phyloP scores from a whole-genome alignment of 2,888 invertebrate genomes.

The Icerya purchasi region DNA sequence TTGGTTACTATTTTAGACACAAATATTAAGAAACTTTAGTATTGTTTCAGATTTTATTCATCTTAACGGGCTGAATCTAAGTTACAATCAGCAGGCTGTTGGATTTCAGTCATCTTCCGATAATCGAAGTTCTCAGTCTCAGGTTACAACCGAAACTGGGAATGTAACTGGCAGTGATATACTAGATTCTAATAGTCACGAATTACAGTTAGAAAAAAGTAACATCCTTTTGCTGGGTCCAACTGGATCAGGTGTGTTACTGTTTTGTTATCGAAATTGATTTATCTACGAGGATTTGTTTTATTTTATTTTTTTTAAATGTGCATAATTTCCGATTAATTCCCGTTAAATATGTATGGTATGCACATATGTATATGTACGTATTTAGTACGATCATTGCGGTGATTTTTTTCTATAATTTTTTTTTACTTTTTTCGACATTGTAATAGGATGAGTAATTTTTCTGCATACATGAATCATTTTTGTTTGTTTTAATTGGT shows the following conservation, averaged over 20 bases:
- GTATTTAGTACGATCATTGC: background rate
- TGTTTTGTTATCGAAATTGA: background rate
- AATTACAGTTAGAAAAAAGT: constrained; percentile 77
- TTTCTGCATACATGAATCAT: too few relatives aligned
- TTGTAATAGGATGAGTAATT: too few relatives aligned
- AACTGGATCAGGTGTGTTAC: constrained; percentile 60
- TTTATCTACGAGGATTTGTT: too few relatives aligned
- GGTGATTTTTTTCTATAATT: background rate
- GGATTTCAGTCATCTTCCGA: constrained; percentile 27
- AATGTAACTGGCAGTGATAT: constrained; percentile 34
- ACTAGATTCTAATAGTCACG: constrained; percentile 57
- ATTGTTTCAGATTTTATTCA: constrained; percentile 51
- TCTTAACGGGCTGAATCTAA: constrained; percentile 53
- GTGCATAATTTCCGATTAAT: too few relatives aligned
- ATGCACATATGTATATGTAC: background rate
- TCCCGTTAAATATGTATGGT: too few relatives aligned
- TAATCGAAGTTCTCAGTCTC: constrained; percentile 1
- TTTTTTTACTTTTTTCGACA: background rate
- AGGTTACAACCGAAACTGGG: constrained; percentile 3
- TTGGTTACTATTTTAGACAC: too few relatives aligned
- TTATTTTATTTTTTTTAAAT: too few relatives aligned
- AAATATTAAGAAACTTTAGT: too few relatives aligned
- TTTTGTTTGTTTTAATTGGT: too few relatives aligned
- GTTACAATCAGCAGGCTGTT: constrained; percentile 26
- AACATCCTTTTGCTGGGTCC: constrained; percentile 92